Base-by-base conservation (phyloP, 2,888 invertebrate species). In the Lithophane ornitopus region DNA sequence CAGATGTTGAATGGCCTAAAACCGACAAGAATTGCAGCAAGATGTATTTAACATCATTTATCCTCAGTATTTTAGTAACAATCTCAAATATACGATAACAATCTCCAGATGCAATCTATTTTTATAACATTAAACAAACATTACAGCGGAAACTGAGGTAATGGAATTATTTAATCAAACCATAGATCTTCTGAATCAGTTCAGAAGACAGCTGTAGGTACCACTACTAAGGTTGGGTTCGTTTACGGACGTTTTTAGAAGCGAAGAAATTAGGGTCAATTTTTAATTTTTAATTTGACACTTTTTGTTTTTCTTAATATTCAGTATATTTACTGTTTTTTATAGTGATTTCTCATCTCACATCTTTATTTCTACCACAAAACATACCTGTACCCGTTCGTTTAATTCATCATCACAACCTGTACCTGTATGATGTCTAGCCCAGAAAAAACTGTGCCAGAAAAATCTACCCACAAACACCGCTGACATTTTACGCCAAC, bases 141-240 rank as follows among this genome's bases (percentile, higher is more conserved):
- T 34, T 74, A 67, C 34, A 63, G n/a, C 68, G 59, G 58, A 76
- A 85, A 73, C 34, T 58, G 67, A 72, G 61, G 62, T 82, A 77
- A 69, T 73, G 66, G 62, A 70, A 80, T 72, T 73, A 80, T 86
- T 77, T 80, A 83, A 87, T 88, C 73, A 84, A 76, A 73, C 66
- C 70, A 62, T 62, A 78, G 65, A 77, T 79, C 69, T 56, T 61
- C 65, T 12, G 62, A 76, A 81, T 80, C 82, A 75, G 70, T 81
- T 82, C 46, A 73, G 79, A 68, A 79, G 49, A 74, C 70, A 59
- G 67, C 67, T 80, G 74, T 76, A 75, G 3, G 34, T 34, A 34
- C 56, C 49, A 34, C 28, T 34, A 63, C 39, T 28, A 56, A 46
- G 68, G 63, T 74, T 34, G 22, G 49, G 65, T 62, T 54, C 46